These are phyloP conservation scores for Globodera rostochiensis DNA, from an alignment of 1,140 invertebrate genomes.

Conservation along the genomic window DNA sequence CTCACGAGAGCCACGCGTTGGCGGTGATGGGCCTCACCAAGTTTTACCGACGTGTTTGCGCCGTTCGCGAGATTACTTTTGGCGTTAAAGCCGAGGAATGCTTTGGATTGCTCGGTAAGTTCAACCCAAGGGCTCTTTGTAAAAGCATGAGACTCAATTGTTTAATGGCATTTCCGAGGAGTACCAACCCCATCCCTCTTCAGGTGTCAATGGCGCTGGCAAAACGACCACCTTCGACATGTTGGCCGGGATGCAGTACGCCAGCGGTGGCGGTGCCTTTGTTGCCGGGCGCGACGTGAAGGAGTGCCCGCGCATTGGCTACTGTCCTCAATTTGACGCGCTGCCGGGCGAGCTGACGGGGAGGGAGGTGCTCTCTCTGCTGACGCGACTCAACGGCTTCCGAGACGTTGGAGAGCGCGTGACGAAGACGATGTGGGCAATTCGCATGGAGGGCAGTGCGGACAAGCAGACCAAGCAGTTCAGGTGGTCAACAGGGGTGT, in stretches of 20 bases:
- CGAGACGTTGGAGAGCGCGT: conserved; percentile 36
- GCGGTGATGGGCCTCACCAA: conserved; percentile 49
- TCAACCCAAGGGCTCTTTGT: not conserved
- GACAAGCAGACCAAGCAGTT: conserved; percentile 45
- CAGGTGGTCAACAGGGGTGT: conserved; percentile 68
- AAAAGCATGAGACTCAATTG: not conserved
- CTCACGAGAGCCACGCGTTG: conserved; percentile 34
- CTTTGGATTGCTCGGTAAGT: conserved; percentile 60
- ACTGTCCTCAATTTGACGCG: conserved; percentile 58
- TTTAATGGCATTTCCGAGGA: no score
- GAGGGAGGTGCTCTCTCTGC: conserved; percentile 37
- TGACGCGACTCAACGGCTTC: conserved; percentile 52
- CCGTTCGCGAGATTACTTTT: conserved; percentile 51
- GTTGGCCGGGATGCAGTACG: conserved; percentile 41
- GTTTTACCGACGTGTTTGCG: conserved; percentile 47
- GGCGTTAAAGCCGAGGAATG: conserved; percentile 49
- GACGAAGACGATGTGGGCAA: conserved; percentile 36
- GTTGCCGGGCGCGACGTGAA: conserved; percentile 45
- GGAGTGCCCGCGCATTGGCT: conserved; percentile 48
- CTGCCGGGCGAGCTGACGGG: conserved; percentile 49
- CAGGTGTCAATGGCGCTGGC: conserved; percentile 55
- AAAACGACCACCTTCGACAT: conserved; percentile 58
- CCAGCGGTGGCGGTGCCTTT: conserved; percentile 39
- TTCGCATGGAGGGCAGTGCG: conserved; percentile 35
- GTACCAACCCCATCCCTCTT: not conserved